phyloP scores from a whole-genome alignment of 2,113 vertebrate species.

The Irena cyanogastra region DNA sequence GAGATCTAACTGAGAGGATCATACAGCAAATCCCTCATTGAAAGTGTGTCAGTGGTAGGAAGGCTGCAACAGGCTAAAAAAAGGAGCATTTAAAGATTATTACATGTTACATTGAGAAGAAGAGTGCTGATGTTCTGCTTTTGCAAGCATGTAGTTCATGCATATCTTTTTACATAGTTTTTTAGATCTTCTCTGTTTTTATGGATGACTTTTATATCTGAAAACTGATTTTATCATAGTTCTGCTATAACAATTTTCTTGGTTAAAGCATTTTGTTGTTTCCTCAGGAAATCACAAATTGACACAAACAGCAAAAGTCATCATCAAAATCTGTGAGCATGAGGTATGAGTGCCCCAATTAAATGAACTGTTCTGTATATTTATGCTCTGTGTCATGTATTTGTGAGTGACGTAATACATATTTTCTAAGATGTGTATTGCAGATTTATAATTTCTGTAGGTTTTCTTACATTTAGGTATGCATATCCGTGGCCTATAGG shows the following conservation, averaged over 20 bases:
- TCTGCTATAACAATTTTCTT: background rate
- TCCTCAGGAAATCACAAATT: constrained; percentile 94
- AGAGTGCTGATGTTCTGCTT: background rate
- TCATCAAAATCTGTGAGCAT: constrained; percentile 99
- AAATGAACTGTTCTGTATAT: background rate
- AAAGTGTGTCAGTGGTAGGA: background rate
- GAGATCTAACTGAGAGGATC: background rate
- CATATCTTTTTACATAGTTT: background rate
- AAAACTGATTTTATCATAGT: background rate
- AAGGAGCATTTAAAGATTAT: background rate
- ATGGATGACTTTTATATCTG: background rate
- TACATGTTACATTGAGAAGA: background rate
- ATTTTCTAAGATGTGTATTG: background rate
- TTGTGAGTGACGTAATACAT: rapidly evolving
- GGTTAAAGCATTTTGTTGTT: constrained; percentile 51
- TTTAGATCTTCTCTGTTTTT: background rate
- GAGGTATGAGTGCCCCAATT: constrained; percentile 77
- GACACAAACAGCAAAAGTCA: constrained; percentile 96
- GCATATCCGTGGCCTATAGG: background rate
- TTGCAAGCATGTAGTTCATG: background rate
- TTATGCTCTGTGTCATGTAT: background rate
- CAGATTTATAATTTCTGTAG: background rate
- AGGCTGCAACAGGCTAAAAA: background rate
- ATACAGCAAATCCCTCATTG: background rate
- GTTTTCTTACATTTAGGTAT: background rate